phyloP scores from a whole-genome alignment of 1,140 invertebrate species.

The Hestina assimilis region DNA sequence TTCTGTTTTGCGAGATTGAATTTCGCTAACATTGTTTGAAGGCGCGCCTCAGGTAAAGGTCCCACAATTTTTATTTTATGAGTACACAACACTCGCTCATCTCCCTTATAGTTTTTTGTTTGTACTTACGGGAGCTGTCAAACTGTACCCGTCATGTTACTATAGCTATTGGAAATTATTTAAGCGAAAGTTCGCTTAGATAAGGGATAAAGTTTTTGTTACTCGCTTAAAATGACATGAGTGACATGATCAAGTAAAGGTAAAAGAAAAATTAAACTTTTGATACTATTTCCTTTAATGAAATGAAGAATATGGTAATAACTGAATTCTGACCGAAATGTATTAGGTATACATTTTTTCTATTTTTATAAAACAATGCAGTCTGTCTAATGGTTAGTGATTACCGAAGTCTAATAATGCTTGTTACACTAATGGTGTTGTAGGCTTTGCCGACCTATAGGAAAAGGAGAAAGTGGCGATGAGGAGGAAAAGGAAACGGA shows the following conservation, averaged over 20 bases:
- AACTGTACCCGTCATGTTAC: slow-evolving; percentile 29
- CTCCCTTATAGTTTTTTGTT: slow-evolving; percentile 31
- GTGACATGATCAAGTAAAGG: neutral
- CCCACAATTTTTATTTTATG: slow-evolving; percentile 59
- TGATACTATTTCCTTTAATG: no score
- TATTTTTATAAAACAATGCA: no score
- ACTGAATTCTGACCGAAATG: no score
- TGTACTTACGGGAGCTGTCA: slow-evolving; percentile 25
- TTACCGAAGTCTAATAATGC: no score
- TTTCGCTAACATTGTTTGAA: slow-evolving; percentile 73
- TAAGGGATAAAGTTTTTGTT: slow-evolving; percentile 22
- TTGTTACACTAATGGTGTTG: no score
- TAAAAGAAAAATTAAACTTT: no score
- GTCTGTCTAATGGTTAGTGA: no score
- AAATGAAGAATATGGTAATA: no score
- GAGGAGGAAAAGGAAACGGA: no score
- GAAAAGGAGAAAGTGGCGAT: no score
- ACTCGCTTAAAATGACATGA: slow-evolving; percentile 8
- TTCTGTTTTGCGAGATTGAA: slow-evolving; percentile 76
- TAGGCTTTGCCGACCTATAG: no score
- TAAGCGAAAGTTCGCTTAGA: slow-evolving; percentile 21
- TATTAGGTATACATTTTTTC: no score
- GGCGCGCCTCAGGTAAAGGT: slow-evolving; percentile 58
- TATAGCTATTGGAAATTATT: slow-evolving; percentile 28
- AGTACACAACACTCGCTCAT: slow-evolving; percentile 29